Evolutionary conservation across 2,113 vertebrate species (phyloP), one percentile per base, ranked within the genome.

Genomic region (Passer montanus): DNA sequence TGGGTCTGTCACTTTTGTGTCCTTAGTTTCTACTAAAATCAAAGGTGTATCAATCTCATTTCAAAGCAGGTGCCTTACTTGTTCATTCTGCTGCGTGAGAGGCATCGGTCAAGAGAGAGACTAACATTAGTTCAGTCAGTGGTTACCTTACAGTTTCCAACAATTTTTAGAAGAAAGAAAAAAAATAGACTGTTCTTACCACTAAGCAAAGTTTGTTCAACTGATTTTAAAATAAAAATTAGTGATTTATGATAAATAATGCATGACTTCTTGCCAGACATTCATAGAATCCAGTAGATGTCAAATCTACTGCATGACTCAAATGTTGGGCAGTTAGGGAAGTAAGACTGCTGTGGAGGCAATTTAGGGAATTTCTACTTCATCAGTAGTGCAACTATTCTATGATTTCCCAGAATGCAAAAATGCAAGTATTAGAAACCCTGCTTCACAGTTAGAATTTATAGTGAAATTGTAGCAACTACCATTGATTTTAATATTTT

Each of bases 251-350:
- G 15, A 56, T 76, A 77, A 80, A 84, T 55, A 87, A 74, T 62
- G 35, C 7, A 35, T 83, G 73, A 26, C 31, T 85, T 55, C 15
- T 83, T 91, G 11, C 31, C 67, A 80, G 63, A 50, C 7, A 44
- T 82, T 55, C 43, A 88, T 88, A 16, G 30, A 69, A 63, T 43
- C 30, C 23, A 74, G 19, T 66, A 86, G 19, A 12, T 56, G 52
- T 70, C 55, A 84, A 90, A 93, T 78, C 46, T 80, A 76, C 33
- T 55, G 70, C 35, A 87, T 91, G 39, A 72, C 60, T 87, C 60
- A 87, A 52, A 53, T 35, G 1, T 58, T 79, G 64, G 39, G 37
- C 19, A 59, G 43, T 37, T 75, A 59, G 13, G 19, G 24, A 89
- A 58, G 16, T 39, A 41, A 23, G 6, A 77, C 2, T 16, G 39